These are phyloP conservation scores for Pammene fasciana DNA, from an alignment of 2,888 invertebrate genomes.

Conservation along the genomic window DNA sequence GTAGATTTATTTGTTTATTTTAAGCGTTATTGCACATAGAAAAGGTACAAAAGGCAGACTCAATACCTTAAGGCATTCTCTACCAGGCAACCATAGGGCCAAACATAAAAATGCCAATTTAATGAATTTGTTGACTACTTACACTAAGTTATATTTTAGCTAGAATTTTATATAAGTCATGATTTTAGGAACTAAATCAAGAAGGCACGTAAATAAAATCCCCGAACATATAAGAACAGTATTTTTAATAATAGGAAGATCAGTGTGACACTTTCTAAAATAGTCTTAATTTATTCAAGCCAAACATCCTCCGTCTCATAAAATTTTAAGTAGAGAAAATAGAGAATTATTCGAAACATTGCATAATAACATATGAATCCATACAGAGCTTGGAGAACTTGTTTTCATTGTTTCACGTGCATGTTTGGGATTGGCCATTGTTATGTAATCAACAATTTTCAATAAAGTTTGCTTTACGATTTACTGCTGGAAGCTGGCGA, in stretches of 20 bases:
- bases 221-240: background rate
- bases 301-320: conserved; percentile 32
- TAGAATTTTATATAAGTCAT: no score
- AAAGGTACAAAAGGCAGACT: no score
- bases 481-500: conserved; percentile 64
- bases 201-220: background rate
- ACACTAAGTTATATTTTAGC: no score
- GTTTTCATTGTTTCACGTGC: conserved; percentile 69
- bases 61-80: no score
- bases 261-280: conserved; percentile 40
- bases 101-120: no score
- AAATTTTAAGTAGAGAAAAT: conserved; percentile 50
- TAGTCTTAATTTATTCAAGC: conserved; percentile 32
- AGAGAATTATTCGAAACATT: conserved; percentile 51
- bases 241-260: conserved; percentile 1
- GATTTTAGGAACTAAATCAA: no score
- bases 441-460: conserved; percentile 80
- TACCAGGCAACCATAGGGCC: no score
- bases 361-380: conserved; percentile 54
- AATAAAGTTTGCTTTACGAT: conserved; percentile 77
- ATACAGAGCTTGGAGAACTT: conserved; percentile 56
- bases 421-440: conserved; percentile 72
- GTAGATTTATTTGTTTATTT: background rate
- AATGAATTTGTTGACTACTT: no score
- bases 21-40: no score